Conservation (phyloP, 1,140 invertebrate genomes). For the Ceratosolen solmsi region DNA sequence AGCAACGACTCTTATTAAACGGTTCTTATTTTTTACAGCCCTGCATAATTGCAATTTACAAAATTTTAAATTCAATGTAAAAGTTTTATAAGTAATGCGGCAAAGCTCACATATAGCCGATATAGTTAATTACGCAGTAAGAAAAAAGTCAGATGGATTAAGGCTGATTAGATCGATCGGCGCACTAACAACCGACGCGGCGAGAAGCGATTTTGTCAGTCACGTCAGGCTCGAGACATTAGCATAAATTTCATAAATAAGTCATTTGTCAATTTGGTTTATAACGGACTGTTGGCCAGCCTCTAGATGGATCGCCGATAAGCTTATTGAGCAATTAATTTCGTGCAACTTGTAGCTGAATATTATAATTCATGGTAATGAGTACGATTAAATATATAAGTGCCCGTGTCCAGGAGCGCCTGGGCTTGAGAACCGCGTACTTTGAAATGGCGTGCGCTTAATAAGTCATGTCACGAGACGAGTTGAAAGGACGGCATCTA, state of each 20-base stretch:
- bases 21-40: too few relatives aligned
- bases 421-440: too few relatives aligned
- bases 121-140: not conserved
- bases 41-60: too few relatives aligned
- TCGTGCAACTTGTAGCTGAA: not conserved
- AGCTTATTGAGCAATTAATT: not conserved
- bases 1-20: too few relatives aligned
- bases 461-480: not conserved
- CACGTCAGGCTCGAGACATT: not conserved
- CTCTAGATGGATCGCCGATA: not conserved
- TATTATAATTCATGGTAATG: not conserved
- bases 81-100: not conserved
- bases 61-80: too few relatives aligned
- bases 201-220: not conserved
- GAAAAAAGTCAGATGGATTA: not conserved
- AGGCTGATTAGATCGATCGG: not conserved
- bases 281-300: not conserved
- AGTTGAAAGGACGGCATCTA: not conserved
- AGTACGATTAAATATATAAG: too few relatives aligned
- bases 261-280: not conserved
- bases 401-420: too few relatives aligned
- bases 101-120: not conserved
- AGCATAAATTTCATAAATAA: slow-evolving; percentile 3
- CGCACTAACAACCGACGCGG: too few relatives aligned
- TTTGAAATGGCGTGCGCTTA: too few relatives aligned